Evolutionary conservation across 2,797 vertebrate species (phyloP).

Genomic region (Onychomys leucogaster): DNA sequence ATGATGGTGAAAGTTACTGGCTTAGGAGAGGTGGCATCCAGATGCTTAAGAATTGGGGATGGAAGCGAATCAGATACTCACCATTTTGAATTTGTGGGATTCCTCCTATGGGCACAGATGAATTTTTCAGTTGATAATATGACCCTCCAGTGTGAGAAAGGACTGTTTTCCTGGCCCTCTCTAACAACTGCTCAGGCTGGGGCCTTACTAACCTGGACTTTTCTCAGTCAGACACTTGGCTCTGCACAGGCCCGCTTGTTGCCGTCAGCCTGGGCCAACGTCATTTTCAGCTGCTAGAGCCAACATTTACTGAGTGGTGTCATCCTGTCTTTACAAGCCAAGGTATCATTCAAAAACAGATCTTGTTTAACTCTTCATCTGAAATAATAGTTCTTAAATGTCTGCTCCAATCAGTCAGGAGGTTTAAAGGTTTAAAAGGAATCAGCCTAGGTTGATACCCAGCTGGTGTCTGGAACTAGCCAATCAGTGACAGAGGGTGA

Average conservation of each 20-base stretch:
- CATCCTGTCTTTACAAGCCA: slow-evolving; percentile 45
- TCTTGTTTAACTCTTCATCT: slow-evolving; percentile 19
- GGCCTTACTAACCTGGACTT: not conserved
- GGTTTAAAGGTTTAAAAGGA: not conserved
- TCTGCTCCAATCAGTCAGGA: slow-evolving; percentile 19
- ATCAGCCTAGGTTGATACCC: not conserved
- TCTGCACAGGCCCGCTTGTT: not conserved
- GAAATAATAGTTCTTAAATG: slow-evolving; percentile 5
- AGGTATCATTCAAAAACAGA: slow-evolving; percentile 30
- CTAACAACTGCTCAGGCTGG: not conserved
- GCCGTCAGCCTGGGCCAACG: not conserved
- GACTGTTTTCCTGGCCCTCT: not conserved
- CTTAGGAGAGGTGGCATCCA: not conserved
- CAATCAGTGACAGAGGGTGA: not conserved
- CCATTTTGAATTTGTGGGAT: not conserved
- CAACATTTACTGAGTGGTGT: slow-evolving; percentile 32
- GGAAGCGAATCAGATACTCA: not conserved
- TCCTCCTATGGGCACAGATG: not conserved
- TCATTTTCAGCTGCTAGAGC: not conserved
- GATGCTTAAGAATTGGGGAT: not conserved
- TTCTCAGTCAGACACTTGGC: not conserved
- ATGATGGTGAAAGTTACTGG: not conserved
- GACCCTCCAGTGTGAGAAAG: not conserved
- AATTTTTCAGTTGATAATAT: slow-evolving; percentile 30
- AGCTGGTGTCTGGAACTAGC: not conserved